Conservation (phyloP, 2,113 vertebrate genomes). For the Phyllostomus discolor region DNA sequence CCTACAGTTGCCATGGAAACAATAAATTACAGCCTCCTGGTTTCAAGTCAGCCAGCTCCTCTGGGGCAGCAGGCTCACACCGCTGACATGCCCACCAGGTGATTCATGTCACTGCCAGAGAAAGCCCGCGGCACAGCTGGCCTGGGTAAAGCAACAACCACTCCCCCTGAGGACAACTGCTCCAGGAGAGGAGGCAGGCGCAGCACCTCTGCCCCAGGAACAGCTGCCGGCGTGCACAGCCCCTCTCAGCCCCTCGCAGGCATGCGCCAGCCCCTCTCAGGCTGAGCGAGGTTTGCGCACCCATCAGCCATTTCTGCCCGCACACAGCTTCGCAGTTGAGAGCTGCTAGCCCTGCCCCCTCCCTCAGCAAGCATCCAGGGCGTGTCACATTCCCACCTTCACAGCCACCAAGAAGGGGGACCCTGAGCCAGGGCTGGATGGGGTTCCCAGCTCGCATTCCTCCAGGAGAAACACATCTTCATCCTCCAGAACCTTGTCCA, state of each 20-base stretch:
- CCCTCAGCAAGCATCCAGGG: conserved; percentile 50
- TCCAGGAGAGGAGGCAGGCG: neutral
- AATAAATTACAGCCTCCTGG: conserved; percentile 24
- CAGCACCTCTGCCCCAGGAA: neutral
- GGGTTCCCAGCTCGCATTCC: conserved; percentile 88
- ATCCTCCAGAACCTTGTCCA: conserved; percentile 95
- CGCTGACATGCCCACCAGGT: conserved; percentile 32
- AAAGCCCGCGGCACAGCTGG: conserved; percentile 52
- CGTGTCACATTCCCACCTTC: conserved; percentile 87
- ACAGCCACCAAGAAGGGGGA: conserved; percentile 80
- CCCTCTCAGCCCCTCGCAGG: neutral
- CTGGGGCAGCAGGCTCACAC: conserved; percentile 18
- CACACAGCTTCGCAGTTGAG: conserved; percentile 17
- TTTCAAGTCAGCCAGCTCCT: conserved; percentile 34
- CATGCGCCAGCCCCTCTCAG: neutral
- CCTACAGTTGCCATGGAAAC: conserved; percentile 57
- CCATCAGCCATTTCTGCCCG: conserved; percentile 49
- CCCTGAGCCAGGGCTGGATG: conserved; percentile 80
- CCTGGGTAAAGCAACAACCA: conserved; percentile 22
- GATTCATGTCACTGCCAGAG: conserved; percentile 44
- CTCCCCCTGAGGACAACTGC: conserved; percentile 59
- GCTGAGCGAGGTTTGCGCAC: conserved; percentile 4
- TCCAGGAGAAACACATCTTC: conserved; percentile 88
- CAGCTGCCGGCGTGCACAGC: conserved; percentile 13
- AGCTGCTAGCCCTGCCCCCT: conserved; percentile 54